phyloP scores from a whole-genome alignment of 1,140 invertebrate species.

The Drosophila bocki region DNA sequence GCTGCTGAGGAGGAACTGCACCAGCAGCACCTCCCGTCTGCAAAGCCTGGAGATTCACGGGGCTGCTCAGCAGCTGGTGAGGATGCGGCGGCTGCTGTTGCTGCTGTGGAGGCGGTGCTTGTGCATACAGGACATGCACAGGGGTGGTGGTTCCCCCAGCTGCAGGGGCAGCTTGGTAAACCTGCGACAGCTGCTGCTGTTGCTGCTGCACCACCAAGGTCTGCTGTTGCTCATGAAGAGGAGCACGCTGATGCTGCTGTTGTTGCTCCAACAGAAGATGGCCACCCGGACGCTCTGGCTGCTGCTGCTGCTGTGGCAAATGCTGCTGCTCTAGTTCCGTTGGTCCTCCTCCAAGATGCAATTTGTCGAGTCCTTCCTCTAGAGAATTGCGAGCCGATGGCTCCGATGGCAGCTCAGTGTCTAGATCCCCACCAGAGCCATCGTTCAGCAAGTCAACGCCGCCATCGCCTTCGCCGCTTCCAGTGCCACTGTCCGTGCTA shows the following conservation, averaged over 20 bases:
- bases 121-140: constrained; percentile 78
- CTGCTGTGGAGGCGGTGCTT: constrained; percentile 81
- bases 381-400: constrained; percentile 62
- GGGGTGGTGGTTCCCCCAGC: constrained; percentile 64
- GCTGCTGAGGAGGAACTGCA: constrained; percentile 20
- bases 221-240: constrained; percentile 46
- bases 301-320: constrained; percentile 43
- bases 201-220: constrained; percentile 38
- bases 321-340: constrained; percentile 52
- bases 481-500: constrained; percentile 63
- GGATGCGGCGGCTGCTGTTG: constrained; percentile 51
- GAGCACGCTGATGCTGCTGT: constrained; percentile 50
- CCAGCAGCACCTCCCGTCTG: constrained; percentile 45
- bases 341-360: constrained; percentile 46
- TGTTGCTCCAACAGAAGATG: constrained; percentile 45
- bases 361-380: constrained; percentile 77
- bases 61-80: constrained; percentile 71
- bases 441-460: constrained; percentile 43
- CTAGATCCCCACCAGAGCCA: constrained; percentile 37
- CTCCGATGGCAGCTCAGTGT: constrained; percentile 55
- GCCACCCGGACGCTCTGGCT: constrained; percentile 23
- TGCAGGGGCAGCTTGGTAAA: constrained; percentile 49
- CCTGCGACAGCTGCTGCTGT: constrained; percentile 39
- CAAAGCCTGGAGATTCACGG: constrained; percentile 76
- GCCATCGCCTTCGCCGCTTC: constrained; percentile 57